A percentile compares a stretch with the other conserved stretches of the same genome.
Conservation (phyloP, 1,140 invertebrate species). For the Alviniconcha marisindica region DNA sequence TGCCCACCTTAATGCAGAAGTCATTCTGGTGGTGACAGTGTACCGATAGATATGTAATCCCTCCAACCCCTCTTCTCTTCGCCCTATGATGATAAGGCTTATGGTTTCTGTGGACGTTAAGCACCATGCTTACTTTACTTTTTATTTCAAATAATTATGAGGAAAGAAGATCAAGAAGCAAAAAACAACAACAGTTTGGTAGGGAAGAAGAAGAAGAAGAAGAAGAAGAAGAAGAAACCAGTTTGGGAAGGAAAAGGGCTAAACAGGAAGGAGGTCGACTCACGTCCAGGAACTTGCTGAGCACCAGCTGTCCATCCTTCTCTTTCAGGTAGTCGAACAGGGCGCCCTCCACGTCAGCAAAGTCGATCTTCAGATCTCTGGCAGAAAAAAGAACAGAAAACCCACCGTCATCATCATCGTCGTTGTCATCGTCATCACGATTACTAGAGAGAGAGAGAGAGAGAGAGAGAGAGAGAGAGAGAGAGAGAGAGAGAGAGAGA, state of each 20-base stretch:
- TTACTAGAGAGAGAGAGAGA: not conserved
- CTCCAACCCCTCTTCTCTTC: too few relatives aligned
- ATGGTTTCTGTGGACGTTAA: too few relatives aligned
- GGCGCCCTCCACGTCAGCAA: conserved; percentile 35
- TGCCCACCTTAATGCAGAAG: too few relatives aligned
- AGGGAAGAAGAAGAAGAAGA: conserved; percentile 15
- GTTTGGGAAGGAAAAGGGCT: too few relatives aligned
- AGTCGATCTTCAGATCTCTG: conserved; percentile 19
- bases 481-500: conserved; percentile 5
- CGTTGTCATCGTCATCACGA: not conserved
- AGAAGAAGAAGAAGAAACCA: not conserved
- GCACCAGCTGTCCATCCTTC: conserved; percentile 25
- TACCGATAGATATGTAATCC: too few relatives aligned
- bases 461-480: conserved; percentile 19
- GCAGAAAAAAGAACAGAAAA: not conserved
- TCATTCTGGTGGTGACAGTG: too few relatives aligned
- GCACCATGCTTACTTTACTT: too few relatives aligned
- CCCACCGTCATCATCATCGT: not conserved
- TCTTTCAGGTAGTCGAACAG: conserved; percentile 40
- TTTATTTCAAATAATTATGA: too few relatives aligned
- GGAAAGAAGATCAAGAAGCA: not conserved
- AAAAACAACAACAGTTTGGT: not conserved
- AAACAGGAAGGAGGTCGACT: not conserved
- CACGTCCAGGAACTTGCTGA: not conserved
- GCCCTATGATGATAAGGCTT: too few relatives aligned